Conservation (phyloP, 2,888 invertebrate genomes). For the Mimas tiliae region DNA sequence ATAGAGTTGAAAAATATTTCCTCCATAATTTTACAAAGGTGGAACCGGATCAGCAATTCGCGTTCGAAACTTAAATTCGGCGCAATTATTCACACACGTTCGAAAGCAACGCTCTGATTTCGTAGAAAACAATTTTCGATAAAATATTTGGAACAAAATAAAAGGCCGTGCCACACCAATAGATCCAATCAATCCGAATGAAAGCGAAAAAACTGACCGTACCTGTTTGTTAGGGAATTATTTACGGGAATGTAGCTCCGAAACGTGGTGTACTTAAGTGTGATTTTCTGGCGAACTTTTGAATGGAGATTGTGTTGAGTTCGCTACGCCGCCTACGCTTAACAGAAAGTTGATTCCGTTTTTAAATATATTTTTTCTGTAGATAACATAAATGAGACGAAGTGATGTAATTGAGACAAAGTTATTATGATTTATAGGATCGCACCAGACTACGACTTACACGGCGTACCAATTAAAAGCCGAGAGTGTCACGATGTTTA, state of each 20-base stretch:
- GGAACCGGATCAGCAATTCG: not conserved
- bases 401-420: too few relatives aligned
- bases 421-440: too few relatives aligned
- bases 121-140: conserved; percentile 32
- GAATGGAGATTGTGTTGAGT: too few relatives aligned
- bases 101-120: conserved; percentile 35
- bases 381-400: too few relatives aligned
- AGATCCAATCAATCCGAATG: conserved; percentile 50
- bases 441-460: too few relatives aligned
- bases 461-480: too few relatives aligned
- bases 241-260: conserved; percentile 26
- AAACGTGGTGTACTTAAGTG: not conserved
- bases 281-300: too few relatives aligned
- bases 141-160: conserved; percentile 38
- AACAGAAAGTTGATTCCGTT: not conserved
- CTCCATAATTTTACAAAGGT: not conserved
- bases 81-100: conserved; percentile 16
- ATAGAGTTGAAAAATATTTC: not conserved
- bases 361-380: not conserved
- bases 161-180: conserved; percentile 36
- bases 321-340: too few relatives aligned
- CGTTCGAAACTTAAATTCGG: conserved; percentile 8
- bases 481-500: too few relatives aligned
- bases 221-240: conserved; percentile 39
- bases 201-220: conserved; percentile 40